Evolutionary conservation across 2,113 vertebrate genomes (phyloP), one percentile per base, ranked within the genome.

Genomic region (Entosphenus tridentatus): DNA sequence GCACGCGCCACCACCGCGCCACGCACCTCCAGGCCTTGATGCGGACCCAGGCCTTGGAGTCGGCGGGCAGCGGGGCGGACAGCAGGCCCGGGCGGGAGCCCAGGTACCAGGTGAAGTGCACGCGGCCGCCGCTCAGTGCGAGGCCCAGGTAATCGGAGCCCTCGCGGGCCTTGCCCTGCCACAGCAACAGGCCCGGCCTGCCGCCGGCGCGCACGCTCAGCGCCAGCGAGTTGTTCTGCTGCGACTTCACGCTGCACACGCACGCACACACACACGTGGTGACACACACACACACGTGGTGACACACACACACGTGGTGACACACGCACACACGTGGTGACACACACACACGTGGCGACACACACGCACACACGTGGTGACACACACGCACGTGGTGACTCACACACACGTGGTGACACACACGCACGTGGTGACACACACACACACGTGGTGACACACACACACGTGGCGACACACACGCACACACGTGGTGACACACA

Each of bases 71-170:
- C 0, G 86, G 86, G 57, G 93, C 96, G 10, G 80, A 81, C 56
- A 96, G 82, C 72, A 88, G 75, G 55, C 95, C 83, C 0, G 87
- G 83, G 57, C 89, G 93, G 73, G 93, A 95, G 74, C 93, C 93
- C 3, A 98, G 79, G 75, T 96, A 88, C 2, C 90, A 98, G 68
- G 81, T 83, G 82, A 98, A 89, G 72, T 98, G 90, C 11, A 96
- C 78, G 2, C 68, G 78, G 2, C 91, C 88, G 0, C 89, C 88
- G 74, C 96, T 87, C 1, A 98, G 80, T 72, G 91, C 93, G 57
- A 98, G 79, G 0, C 90, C 93, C 1, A 98, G 80, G 76, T 86
- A 96, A 75, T 98, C 90, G 0, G 93, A 86, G 2, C 80, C 77
- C 59, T 90, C 87, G n/a, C 86, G 79, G 9, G 84, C 87, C 70